These are phyloP conservation scores for Pyxicephalus adspersus DNA, from an alignment of 2,113 vertebrate species.

Conservation along the genomic window DNA sequence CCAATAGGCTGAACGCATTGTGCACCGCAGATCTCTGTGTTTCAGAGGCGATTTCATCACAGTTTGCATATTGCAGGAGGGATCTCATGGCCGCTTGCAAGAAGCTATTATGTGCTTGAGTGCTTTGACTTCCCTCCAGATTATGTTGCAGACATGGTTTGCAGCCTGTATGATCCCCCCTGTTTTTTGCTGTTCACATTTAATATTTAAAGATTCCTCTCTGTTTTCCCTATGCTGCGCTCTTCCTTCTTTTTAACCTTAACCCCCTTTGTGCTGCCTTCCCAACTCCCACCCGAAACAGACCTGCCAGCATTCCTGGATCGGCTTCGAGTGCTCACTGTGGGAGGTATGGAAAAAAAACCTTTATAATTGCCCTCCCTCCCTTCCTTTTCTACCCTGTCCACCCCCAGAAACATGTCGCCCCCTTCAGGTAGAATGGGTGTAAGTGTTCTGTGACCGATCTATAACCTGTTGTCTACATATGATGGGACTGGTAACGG, in stretches of 20 bases:
- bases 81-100: neutral
- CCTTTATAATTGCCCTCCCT: neutral
- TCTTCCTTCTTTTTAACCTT: neutral
- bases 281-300: conserved; percentile 73
- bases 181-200: conserved; percentile 5
- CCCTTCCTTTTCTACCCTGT: neutral
- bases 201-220: conserved; percentile 42
- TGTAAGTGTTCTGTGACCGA: too few relatives aligned
- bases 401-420: neutral
- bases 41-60: neutral
- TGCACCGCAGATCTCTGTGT: neutral
- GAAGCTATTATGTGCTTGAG: conserved; percentile 1
- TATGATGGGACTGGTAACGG: too few relatives aligned
- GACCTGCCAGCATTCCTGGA: conserved; percentile 91
- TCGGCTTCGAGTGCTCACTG: conserved; percentile 91
- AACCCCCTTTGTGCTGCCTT: neutral
- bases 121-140: neutral
- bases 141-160: conserved; percentile 26
- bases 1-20: neutral
- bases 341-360: conserved; percentile 89
- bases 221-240: conserved; percentile 45
- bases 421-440: too few relatives aligned
- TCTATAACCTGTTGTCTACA: too few relatives aligned
- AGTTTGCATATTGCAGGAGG: neutral
- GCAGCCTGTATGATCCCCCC: conserved; percentile 19